These are phyloP conservation scores for Eucidaris tribuloides DNA, from an alignment of 35 echinoderm and acorn worm genomes.

Conservation along the genomic window DNA sequence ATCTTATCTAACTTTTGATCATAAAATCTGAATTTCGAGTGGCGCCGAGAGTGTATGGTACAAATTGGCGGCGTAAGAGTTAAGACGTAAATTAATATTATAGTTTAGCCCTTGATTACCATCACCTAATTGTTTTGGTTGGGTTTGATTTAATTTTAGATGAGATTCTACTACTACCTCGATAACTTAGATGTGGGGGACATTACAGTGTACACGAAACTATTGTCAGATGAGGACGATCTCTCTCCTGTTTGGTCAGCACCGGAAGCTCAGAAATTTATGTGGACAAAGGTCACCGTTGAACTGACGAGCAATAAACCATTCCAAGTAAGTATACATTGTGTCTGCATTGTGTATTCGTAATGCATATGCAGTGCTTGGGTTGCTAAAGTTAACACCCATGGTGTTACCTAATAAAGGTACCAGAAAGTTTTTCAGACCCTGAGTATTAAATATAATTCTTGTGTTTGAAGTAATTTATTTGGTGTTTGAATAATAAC, in stretches of 20 bases:
- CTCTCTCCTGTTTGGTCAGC: slow-evolving; percentile 39
- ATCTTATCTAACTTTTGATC: no score
- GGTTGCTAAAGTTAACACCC: background rate
- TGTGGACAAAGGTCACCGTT: slow-evolving; percentile 23
- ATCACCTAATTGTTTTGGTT: background rate
- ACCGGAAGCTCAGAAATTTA: slow-evolving; percentile 17
- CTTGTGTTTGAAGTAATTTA: background rate
- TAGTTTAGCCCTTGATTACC: no score
- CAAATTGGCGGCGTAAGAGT: no score
- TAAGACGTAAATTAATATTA: no score
- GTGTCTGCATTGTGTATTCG: background rate
- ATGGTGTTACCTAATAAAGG: background rate
- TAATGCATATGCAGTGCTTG: background rate
- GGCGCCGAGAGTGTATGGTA: no score
- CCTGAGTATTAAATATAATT: background rate
- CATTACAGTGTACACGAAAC: slow-evolving; percentile 75
- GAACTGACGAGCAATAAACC: background rate
- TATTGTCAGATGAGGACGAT: slow-evolving; percentile 44
- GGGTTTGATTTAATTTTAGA: slow-evolving; percentile 2
- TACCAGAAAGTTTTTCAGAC: background rate
- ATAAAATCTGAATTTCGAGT: no score
- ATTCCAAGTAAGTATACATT: background rate
- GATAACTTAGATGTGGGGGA: slow-evolving; percentile 36
- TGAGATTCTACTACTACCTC: slow-evolving; percentile 83
- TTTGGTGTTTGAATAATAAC: background rate